Base-by-base conservation (phyloP, 23 tunicate species). In the Pegea sp. region DNA sequence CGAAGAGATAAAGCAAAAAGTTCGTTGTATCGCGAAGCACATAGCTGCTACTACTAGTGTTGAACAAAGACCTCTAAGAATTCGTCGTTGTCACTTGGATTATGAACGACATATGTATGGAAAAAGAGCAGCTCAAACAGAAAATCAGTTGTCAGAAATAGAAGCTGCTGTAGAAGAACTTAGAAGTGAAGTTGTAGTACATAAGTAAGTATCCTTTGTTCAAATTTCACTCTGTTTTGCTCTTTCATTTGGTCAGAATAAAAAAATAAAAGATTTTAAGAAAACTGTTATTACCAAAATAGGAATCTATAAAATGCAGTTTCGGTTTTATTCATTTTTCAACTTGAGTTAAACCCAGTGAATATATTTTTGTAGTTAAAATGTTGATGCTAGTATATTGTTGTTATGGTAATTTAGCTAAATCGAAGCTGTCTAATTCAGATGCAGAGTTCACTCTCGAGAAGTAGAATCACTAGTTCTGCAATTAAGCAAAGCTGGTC, bases 101-200 rank as follows among this genome's bases (percentile, higher is more conserved):
- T 67, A 59, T 20, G 60, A 70, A 24, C 67, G 92, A 26, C 71
- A 65, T 24, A 32, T 34, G 1, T 78, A 78, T 68, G 76, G 77
- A 16, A 56, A 18, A 48, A 64, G 30, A 3, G 92, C 92, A 28
- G 32, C 77, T 4, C 52, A 11, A 5, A 78, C 77, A n/a, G 92
- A 78, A 33, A 59, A 58, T 33, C 65, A 62, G 42, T 53, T 78
- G 52, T 53, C 72, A 7, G 92, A 78, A 25, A 74, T 78, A 8
- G 92, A 78, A 54, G 92, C 77, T 11, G 92, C 72, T 2, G 92
- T 78, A 30, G 92, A 78, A 31, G 92, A 78, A 30, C 28, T 78
- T 63, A 24, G 92, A 22, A 70, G 70, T 42, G 92, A 78, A 64
- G 92, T 78, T 27, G 77, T 78, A 11, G 92, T 69, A 53, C 64